Percentiles rank a stretch among this genome's conserved stretches.
Conservation (phyloP, 2,888 invertebrate genomes). For the Acanthococcus lagerstroemiae region DNA sequence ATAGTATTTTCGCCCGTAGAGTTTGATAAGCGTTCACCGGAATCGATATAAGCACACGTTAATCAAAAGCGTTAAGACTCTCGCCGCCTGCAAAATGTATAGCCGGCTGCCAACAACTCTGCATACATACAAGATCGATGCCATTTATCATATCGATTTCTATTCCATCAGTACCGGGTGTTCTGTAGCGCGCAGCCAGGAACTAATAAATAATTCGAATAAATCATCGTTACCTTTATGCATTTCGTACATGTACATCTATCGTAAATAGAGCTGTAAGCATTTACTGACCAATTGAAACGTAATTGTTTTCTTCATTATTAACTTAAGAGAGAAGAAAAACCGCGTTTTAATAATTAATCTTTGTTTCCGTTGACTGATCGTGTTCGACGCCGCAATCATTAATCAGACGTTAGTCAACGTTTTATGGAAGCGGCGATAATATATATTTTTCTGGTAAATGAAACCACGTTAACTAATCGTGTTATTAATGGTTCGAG, state of each 20-base stretch:
- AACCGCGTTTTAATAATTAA: background rate
- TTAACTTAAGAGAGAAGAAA: background rate
- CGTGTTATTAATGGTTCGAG: constrained; percentile 6
- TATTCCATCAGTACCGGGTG: background rate
- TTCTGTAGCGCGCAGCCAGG: background rate
- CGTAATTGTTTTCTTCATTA: background rate
- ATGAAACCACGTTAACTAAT: constrained; percentile 2
- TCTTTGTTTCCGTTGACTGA: constrained; percentile 4
- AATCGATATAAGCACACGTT: too few relatives aligned
- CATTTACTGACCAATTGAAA: constrained; percentile 1
- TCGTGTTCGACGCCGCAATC: background rate
- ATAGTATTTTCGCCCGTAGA: too few relatives aligned
- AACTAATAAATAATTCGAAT: constrained; percentile 5
- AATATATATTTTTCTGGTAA: background rate
- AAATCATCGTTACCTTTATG: constrained; percentile 2
- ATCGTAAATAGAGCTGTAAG: constrained; percentile 6
- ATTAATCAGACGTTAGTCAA: constrained; percentile 4
- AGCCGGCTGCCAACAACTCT: background rate
- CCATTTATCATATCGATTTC: background rate
- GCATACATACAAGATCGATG: background rate
- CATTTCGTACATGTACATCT: background rate
- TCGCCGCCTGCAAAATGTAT: background rate
- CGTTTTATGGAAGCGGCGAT: constrained; percentile 2
- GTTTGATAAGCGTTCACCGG: too few relatives aligned
- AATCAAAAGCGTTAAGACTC: too few relatives aligned